Evolutionary conservation across 2,797 vertebrate species (phyloP).

Genomic region (Pristis pectinata): DNA sequence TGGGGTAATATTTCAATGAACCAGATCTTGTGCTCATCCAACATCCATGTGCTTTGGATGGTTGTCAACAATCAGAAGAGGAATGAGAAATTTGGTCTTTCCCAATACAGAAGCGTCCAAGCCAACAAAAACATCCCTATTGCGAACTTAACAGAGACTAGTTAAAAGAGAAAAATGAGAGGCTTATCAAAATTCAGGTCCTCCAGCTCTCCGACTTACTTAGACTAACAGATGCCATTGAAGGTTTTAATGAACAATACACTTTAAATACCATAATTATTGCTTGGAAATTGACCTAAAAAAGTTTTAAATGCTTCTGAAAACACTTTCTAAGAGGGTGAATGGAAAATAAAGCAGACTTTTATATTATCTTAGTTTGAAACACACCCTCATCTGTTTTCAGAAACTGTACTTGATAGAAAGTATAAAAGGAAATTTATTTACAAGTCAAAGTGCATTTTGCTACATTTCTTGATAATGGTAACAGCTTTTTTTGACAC

Average conservation of each 20-base stretch:
- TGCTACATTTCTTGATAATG: background rate
- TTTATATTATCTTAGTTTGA: background rate
- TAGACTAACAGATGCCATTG: background rate
- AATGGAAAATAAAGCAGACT: background rate
- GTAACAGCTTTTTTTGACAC: background rate
- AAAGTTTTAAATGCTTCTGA: constrained; percentile 5
- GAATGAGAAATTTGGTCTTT: background rate
- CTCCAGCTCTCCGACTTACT: background rate
- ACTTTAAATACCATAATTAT: background rate
- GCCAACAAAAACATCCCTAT: background rate
- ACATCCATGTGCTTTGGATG: background rate
- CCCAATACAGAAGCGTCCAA: background rate
- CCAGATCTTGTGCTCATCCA: background rate
- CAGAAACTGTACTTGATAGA: background rate
- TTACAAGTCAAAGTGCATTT: background rate
- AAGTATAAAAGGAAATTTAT: background rate
- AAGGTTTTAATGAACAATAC: background rate
- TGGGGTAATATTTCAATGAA: no score
- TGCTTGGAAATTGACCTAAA: background rate
- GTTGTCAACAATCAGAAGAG: background rate
- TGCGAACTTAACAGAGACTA: background rate
- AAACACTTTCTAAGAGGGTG: background rate
- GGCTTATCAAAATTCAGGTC: background rate
- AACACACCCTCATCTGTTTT: background rate
- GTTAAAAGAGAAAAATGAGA: background rate